Base-by-base conservation (phyloP, 2,797 vertebrate species). In the Parotocinclus haroldoi region DNA sequence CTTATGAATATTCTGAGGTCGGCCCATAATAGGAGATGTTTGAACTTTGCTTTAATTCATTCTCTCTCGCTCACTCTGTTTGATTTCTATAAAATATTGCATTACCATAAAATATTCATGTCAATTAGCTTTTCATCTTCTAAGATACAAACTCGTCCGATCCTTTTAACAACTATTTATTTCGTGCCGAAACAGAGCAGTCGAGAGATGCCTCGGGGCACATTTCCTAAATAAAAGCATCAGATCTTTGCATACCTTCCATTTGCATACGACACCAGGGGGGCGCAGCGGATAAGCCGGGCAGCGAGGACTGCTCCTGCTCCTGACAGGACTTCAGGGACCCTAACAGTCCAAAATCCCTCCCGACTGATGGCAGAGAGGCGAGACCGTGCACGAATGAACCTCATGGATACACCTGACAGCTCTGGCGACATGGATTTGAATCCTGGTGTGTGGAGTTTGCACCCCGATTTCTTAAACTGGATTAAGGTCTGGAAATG, bases 101-200 rank as follows among this genome's bases (percentile, higher is more conserved):
- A 87, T 88, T 79, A 85, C 81, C 83, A 89, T 92, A 89, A 88
- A 92, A 91, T 87, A 92, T 90, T 92, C 89, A 92, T 88, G 83
- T 89, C 89, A 89, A 91, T 89, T 89, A 91, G 89, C 88, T 90
- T 93, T 93, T 96, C 90, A 95, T 94, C 93, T 96, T 93, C 83
- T 85, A 85, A 91, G 90, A 93, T 88, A 82, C 78, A 86, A 89
- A 90, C 91, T 91, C 89, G 91, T 93, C 89, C 94, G 93, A 96
- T 96, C 89, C 83, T 88, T 89, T 92, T 90, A 93, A 95, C 92
- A 95, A 93, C 91, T 93, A 92, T 95, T 94, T 94, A 93, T 94
- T 96, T 94, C 92, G 86, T 84, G 90, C 83, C 88, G 73, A 88
- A 91, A 91, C 90, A 91, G 90, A 83, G 89, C 89, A 87, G 87